Evolutionary conservation across 2,797 vertebrate species (phyloP).

Genomic region (Macropodus opercularis): DNA sequence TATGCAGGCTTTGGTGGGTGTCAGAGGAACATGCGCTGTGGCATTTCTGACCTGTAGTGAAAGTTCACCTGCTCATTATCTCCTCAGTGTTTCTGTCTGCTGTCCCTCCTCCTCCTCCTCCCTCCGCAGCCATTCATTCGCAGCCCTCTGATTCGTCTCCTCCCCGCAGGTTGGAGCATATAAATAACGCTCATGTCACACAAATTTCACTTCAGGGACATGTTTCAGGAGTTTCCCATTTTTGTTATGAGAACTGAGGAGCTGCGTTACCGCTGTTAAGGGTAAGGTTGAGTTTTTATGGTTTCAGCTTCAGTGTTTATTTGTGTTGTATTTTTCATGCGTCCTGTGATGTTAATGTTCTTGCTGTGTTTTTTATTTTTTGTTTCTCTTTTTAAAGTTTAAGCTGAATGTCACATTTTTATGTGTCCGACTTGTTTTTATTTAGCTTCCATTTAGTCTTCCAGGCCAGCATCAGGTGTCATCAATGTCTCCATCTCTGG

Average conservation of each 20-base stretch:
- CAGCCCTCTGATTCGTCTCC: conserved; percentile 43
- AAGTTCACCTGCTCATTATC: conserved; percentile 56
- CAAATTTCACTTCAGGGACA: conserved; percentile 49
- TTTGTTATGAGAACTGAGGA: conserved; percentile 46
- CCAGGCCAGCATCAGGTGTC: conserved; percentile 54
- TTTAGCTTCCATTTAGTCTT: conserved; percentile 7
- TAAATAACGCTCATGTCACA: conserved; percentile 56
- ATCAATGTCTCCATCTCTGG: conserved; percentile 78
- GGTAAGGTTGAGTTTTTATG: conserved; percentile 51
- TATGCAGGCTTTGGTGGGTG: conserved; percentile 66
- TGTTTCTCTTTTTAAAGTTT: neutral
- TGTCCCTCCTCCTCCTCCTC: conserved; percentile 49
- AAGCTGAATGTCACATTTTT: neutral
- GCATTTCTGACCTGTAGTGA: conserved; percentile 49
- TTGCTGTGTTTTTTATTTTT: neutral
- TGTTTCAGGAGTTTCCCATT: conserved; percentile 28
- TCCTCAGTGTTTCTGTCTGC: conserved; percentile 55
- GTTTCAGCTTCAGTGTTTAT: neutral
- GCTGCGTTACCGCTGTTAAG: conserved; percentile 32
- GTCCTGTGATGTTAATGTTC: neutral
- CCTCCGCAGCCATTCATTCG: conserved; percentile 47
- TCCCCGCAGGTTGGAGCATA: conserved; percentile 63
- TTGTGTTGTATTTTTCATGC: neutral
- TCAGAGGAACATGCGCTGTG: conserved; percentile 56
- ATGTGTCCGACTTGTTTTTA: neutral